A percentile compares a stretch with the other conserved stretches of the same genome.
These are phyloP conservation scores for Carcharodon carcharias DNA, from an alignment of 2,797 vertebrate species.

Conservation along the genomic window DNA sequence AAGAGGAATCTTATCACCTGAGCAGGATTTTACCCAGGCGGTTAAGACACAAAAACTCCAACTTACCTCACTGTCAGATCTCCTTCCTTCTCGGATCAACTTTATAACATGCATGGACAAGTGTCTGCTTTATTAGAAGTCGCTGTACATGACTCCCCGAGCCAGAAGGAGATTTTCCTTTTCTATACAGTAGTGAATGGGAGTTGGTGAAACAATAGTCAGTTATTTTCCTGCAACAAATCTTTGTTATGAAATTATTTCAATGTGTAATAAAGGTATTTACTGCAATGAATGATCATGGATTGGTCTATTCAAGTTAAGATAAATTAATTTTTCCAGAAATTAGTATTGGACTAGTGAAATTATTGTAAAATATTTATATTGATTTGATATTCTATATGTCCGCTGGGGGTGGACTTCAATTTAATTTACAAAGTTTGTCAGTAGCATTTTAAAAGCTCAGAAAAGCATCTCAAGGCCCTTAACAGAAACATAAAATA, in stretches of 20 bases:
- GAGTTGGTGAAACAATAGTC: not conserved
- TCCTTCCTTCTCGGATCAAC: not conserved
- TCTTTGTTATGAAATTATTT: not conserved
- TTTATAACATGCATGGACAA: too few relatives aligned
- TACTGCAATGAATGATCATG: not conserved
- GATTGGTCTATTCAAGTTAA: not conserved
- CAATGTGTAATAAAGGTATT: not conserved
- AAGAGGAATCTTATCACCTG: not conserved
- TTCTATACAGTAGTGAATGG: not conserved
- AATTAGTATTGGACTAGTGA: not conserved
- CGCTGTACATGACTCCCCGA: not conserved
- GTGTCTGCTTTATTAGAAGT: too few relatives aligned
- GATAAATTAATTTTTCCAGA: not conserved
- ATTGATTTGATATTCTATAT: too few relatives aligned
- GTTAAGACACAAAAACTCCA: not conserved
- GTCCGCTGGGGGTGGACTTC: not conserved
- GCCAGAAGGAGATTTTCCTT: not conserved
- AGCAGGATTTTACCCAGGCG: not conserved
- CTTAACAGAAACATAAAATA: not conserved
- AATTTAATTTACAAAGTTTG: not conserved
- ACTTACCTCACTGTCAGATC: not conserved
- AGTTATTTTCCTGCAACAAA: not conserved
- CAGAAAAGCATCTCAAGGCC: not conserved
- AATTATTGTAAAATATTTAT: not conserved
- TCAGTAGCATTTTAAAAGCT: not conserved